A percentile compares a stretch with the other conserved stretches of the same genome.
Evolutionary conservation across 1,140 invertebrate species (phyloP).

Genomic region (Limonius californicus): DNA sequence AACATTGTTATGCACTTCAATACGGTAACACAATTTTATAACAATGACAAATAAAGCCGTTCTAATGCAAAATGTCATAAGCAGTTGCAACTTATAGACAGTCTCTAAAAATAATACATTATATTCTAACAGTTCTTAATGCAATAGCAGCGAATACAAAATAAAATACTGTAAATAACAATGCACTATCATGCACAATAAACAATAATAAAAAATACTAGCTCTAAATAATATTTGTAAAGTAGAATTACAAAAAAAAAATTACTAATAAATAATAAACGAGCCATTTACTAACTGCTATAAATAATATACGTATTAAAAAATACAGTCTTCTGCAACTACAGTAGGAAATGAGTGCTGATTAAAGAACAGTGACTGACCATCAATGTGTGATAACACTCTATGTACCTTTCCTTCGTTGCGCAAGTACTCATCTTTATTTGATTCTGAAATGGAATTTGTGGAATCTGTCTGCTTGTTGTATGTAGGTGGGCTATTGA

Average conservation of each 20-base stretch:
- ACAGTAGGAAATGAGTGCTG: slow-evolving; percentile 6
- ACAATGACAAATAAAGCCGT: neutral
- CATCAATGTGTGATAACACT: slow-evolving; percentile 11
- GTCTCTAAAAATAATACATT: neutral
- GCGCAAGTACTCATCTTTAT: slow-evolving; percentile 38
- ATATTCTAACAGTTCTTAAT: neutral
- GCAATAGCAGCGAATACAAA: neutral
- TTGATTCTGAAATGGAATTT: slow-evolving; percentile 15
- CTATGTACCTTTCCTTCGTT: slow-evolving; percentile 39
- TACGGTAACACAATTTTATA: neutral
- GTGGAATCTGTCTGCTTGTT: slow-evolving; percentile 29
- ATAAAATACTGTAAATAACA: neutral
- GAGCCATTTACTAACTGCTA: neutral
- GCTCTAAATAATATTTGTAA: neutral
- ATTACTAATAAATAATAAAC: slow-evolving; percentile 16
- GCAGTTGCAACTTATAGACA: neutral
- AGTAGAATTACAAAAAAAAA: neutral
- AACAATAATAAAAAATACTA: neutral
- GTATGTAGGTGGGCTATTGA: slow-evolving; percentile 39
- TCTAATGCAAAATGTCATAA: neutral
- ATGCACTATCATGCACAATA: neutral
- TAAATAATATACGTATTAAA: slow-evolving; percentile 1
- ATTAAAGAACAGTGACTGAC: slow-evolving; percentile 7
- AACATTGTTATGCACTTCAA: neutral
- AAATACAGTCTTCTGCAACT: slow-evolving; percentile 16